Base-by-base conservation (phyloP, 2,113 vertebrate species). In the Gasterosteus aculeatus region DNA sequence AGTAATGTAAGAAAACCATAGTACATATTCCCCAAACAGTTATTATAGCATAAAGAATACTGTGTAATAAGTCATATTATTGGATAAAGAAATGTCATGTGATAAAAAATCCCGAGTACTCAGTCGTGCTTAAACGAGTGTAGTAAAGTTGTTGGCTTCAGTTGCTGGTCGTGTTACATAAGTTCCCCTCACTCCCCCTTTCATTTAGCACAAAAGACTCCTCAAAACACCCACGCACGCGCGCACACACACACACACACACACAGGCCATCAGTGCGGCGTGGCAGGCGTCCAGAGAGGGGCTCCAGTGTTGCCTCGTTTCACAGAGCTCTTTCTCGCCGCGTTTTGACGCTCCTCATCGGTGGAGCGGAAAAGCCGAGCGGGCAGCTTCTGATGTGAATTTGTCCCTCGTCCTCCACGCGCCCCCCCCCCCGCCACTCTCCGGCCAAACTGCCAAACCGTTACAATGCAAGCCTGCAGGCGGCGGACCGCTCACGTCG, bases 261-360 rank as follows among this genome's bases (percentile, higher is more conserved):
- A 86, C 78, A 84, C 76, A 83, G 41, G 57, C 14, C 66, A 72
- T 84, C 79, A 82, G 83, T 64, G 80, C 51, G 73, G 82, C 72
- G 44, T 91, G 88, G 91, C 89, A 66, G 76, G 57, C 16, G 14
- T 91, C 91, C 91, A 89, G 78, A 71, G 84, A 81, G 81, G 81
- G 84, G 84, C 81, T 91, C 87, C 84, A 64, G 73, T 83, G 88
- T 88, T 74, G 72, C 78, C 72, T 19, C n/a, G 29, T 88, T 90
- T 93, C 88, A 91, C 89, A 92, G 90, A 72, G 77, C 66, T 82
- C 87, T 90, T 90, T 85, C 88, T 87, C 22, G 74, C 71, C 62
- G 69, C 80, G 83, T 88, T 44, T 86, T 91, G 90, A 92, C 82
- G 87, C 78, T 78, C 69, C 81, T 82, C 74, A 72, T 57, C 84